Evolutionary conservation across 2,113 vertebrate species (phyloP).

Genomic region (Dicentrarchus labrax): DNA sequence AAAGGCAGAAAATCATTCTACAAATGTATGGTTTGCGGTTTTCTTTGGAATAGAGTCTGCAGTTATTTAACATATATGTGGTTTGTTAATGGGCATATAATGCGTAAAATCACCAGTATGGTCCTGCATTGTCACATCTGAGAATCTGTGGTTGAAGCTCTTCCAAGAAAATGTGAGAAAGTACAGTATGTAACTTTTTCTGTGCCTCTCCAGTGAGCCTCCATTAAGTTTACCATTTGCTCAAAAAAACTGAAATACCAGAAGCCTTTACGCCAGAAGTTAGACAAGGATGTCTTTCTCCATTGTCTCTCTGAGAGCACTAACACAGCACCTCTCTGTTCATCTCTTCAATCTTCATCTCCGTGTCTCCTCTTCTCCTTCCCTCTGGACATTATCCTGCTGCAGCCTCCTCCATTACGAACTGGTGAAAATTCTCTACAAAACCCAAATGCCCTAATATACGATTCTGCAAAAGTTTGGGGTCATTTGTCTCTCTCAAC

Average conservation of each 20-base stretch:
- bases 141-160: neutral
- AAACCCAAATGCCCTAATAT: constrained; percentile 9
- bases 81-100: neutral
- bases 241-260: constrained; percentile 49
- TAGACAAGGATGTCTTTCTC: constrained; percentile 40
- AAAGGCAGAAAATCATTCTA: neutral
- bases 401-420: constrained; percentile 25
- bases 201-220: constrained; percentile 10
- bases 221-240: constrained; percentile 49
- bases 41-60: neutral
- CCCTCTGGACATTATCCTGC: constrained; percentile 10
- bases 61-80: too few species aligned
- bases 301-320: constrained; percentile 37
- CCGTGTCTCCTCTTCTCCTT: constrained; percentile 15
- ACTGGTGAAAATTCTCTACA: constrained; percentile 14
- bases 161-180: constrained; percentile 33
- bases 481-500: constrained; percentile 53
- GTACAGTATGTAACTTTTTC: constrained; percentile 13
- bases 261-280: constrained; percentile 31
- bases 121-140: neutral
- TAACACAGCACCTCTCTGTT: constrained; percentile 25
- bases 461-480: constrained; percentile 28
- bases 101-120: neutral
- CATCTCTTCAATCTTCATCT: constrained; percentile 61
- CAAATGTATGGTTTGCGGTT: neutral